These are phyloP conservation scores for Pelodiscus sinensis DNA, from an alignment of 2,113 vertebrate genomes.

Conservation along the genomic window DNA sequence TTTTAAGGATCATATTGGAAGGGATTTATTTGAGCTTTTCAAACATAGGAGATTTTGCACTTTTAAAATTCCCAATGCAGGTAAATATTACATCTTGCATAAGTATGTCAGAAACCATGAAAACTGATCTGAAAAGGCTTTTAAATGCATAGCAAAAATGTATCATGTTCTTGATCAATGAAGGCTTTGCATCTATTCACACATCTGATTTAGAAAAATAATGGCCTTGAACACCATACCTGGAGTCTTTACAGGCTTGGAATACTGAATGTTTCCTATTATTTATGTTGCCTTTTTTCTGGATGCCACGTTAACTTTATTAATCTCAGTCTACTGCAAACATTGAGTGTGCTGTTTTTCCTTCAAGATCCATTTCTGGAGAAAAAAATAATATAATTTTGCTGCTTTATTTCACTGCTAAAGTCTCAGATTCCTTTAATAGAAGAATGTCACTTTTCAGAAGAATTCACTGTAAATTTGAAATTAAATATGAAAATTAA, in stretches of 20 bases:
- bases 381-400: background rate
- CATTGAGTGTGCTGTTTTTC: background rate
- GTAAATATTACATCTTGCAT: background rate
- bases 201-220: background rate
- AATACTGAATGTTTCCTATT: background rate
- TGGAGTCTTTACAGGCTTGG: background rate
- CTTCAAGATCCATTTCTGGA: constrained; percentile 19
- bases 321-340: constrained; percentile 3
- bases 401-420: constrained; percentile 7
- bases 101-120: background rate
- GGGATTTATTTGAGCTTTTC: background rate
- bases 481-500: background rate
- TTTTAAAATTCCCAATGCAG: background rate
- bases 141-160: background rate
- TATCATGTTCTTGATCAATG: background rate
- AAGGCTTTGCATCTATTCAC: background rate
- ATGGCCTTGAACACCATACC: background rate
- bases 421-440: background rate
- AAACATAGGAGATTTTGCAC: background rate
- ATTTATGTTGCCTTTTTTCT: background rate
- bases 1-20: background rate
- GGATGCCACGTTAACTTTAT: background rate
- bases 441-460: background rate
- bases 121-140: background rate
- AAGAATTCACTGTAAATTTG: background rate